Percentiles rank a stretch among this genome's conserved stretches.
Conservation (phyloP, 2,888 invertebrate species). For the Rotaria sp. region DNA sequence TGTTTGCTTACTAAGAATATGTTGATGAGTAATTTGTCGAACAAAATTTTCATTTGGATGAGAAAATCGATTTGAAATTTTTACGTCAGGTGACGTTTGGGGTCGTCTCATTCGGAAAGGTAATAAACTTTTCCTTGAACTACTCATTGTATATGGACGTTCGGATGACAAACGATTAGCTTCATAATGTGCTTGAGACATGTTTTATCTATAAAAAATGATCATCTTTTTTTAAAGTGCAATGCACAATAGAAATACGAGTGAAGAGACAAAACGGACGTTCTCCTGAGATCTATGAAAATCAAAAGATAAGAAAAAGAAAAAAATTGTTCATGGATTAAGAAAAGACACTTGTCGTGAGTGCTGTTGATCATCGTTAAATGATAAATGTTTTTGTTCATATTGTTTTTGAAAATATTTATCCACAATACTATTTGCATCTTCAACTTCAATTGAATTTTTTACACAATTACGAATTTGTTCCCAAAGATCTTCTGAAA, state of each 20-base stretch:
- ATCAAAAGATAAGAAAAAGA: not conserved
- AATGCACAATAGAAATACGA: not conserved
- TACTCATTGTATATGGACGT: not conserved
- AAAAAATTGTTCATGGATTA: not conserved
- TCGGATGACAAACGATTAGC: not conserved
- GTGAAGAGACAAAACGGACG: not conserved
- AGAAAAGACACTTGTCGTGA: not conserved
- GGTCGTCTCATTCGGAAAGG: not conserved
- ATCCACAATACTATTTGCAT: conserved; percentile 24
- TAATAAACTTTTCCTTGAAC: not conserved
- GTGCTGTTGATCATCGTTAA: not conserved
- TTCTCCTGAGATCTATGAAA: not conserved
- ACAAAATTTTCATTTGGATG: not conserved
- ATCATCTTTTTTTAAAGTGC: not conserved
- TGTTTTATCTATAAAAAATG: not conserved
- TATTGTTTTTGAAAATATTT: conserved; percentile 25
- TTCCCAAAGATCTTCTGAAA: conserved; percentile 10
- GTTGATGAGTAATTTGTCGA: conserved; percentile 36
- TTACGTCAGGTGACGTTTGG: not conserved
- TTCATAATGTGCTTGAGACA: not conserved
- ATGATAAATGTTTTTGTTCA: not conserved
- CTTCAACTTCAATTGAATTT: conserved; percentile 29
- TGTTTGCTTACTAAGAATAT: conserved; percentile 35
- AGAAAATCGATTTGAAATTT: not conserved
- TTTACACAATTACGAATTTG: conserved; percentile 16